Conservation (phyloP, 1,140 invertebrate species). For the Catajapyx aquilonaris region DNA sequence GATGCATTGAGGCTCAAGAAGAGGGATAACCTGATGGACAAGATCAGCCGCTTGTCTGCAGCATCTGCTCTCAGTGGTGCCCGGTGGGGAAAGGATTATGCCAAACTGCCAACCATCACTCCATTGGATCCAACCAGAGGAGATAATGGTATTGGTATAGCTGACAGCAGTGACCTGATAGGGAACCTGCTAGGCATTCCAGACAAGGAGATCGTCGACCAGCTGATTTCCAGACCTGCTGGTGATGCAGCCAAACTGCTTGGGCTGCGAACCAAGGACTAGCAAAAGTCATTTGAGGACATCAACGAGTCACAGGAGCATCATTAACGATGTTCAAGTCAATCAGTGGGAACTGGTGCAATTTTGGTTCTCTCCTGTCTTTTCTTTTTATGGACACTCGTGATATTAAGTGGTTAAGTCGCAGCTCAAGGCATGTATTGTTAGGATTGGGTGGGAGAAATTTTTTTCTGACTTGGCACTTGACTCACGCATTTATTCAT, state of each 20-base stretch:
- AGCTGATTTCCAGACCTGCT: conserved; percentile 46
- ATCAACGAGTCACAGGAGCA: too few relatives aligned
- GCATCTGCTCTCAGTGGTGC: conserved; percentile 6
- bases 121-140: neutral
- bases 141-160: conserved; percentile 20
- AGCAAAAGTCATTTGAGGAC: too few relatives aligned
- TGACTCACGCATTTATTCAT: too few relatives aligned
- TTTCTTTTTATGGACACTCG: too few relatives aligned
- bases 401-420: too few relatives aligned
- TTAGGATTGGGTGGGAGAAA: too few relatives aligned
- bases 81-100: neutral
- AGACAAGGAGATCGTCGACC: conserved; percentile 66
- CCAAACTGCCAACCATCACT: neutral
- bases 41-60: neutral
- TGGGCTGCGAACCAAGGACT: conserved; percentile 29
- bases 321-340: too few relatives aligned
- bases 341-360: too few relatives aligned
- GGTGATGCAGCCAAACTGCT: conserved; percentile 72
- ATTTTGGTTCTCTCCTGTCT: too few relatives aligned
- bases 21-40: neutral
- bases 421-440: too few relatives aligned
- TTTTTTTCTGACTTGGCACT: too few relatives aligned
- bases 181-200: conserved; percentile 72
- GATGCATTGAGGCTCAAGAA: neutral
- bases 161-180: conserved; percentile 46